Conservation (phyloP, 2,797 vertebrate species). For the Chaunax sp. region DNA sequence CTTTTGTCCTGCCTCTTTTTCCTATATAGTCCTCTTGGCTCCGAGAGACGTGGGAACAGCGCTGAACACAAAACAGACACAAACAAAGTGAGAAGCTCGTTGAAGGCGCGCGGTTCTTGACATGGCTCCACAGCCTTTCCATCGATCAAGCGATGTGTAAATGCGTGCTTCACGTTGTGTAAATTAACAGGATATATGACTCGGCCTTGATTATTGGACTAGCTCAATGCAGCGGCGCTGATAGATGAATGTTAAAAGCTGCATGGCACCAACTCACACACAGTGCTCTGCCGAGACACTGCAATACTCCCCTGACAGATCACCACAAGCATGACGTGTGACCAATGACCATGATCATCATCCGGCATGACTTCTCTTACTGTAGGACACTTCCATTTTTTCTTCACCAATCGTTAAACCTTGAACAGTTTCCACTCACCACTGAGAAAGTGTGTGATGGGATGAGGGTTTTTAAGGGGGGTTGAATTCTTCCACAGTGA, state of each 20-base stretch:
- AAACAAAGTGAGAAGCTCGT: constrained; percentile 54
- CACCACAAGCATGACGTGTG: constrained; percentile 25
- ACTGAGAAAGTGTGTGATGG: constrained; percentile 62
- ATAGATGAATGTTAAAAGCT: constrained; percentile 40
- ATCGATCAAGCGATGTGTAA: constrained; percentile 67
- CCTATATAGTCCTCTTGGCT: constrained; percentile 40
- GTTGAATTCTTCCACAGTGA: constrained; percentile 90
- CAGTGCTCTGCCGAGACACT: constrained; percentile 7
- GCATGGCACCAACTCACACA: constrained; percentile 7
- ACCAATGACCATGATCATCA: constrained; percentile 25
- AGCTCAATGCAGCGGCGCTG: constrained; percentile 13
- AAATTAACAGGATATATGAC: constrained; percentile 48
- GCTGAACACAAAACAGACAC: constrained; percentile 68
- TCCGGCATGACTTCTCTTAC: constrained; percentile 32
- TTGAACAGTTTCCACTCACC: constrained; percentile 75
- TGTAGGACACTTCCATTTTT: constrained; percentile 31
- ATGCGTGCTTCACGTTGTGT: constrained; percentile 51
- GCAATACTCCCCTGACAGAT: constrained; percentile 16
- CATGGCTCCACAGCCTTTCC: constrained; percentile 46
- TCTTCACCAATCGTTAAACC: constrained; percentile 63
- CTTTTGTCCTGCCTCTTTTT: constrained; percentile 52
- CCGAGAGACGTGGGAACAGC: constrained; percentile 35
- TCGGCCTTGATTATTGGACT: constrained; percentile 33
- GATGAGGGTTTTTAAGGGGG: constrained; percentile 77
- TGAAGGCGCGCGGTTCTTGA: constrained; percentile 52